Percentiles rank a stretch among this genome's conserved stretches.
Conservation (phyloP, 2,888 invertebrate species). For the Leptothorax acervorum region DNA sequence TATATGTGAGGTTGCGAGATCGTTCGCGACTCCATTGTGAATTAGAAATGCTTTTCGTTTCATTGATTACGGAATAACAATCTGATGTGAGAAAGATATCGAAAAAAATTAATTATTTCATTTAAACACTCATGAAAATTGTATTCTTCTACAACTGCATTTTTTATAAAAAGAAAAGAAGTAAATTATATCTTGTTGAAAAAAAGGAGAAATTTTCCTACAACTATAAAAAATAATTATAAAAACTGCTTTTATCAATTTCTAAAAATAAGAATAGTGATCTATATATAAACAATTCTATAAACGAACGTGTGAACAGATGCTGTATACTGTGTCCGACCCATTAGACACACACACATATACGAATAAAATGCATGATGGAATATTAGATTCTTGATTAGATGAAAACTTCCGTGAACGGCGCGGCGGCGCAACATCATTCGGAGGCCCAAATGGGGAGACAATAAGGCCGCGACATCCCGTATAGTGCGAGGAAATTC, state of each 20-base stretch:
- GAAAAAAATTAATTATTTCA: background rate
- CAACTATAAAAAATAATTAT: background rate
- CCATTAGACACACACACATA: background rate
- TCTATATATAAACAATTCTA: background rate
- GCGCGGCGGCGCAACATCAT: constrained; percentile 72
- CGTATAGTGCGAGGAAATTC: constrained; percentile 83
- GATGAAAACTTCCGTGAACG: constrained; percentile 2
- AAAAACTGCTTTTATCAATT: no score
- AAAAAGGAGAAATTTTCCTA: background rate
- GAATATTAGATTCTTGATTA: constrained; percentile 32
- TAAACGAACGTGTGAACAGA: background rate
- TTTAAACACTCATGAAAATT: background rate
- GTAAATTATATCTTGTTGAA: background rate
- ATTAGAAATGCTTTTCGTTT: background rate
- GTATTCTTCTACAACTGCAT: background rate
- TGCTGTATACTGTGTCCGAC: background rate
- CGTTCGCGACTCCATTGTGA: background rate
- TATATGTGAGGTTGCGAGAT: constrained; percentile 24
- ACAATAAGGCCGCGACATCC: constrained; percentile 72
- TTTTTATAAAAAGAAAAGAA: background rate
- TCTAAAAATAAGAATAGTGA: background rate
- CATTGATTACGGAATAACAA: background rate
- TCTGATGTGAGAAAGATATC: background rate
- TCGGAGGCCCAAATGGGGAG: constrained; percentile 64
- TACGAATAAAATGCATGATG: background rate